phyloP scores from a whole-genome alignment of 64 coral and sea anemone genomes.

The Montipora efflorescens region DNA sequence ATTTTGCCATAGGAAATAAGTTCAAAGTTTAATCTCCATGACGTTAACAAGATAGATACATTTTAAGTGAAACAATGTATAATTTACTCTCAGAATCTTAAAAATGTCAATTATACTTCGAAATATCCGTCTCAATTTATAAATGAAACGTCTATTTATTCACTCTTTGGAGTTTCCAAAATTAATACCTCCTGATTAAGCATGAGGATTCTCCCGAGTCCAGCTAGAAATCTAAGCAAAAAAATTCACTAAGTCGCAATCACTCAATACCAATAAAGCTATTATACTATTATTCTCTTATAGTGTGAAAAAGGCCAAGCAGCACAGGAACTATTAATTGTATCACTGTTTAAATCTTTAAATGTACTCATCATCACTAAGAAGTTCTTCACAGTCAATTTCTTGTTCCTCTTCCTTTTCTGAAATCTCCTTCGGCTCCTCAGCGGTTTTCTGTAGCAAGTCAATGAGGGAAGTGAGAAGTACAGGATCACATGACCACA shows the following conservation, averaged over 20 bases:
- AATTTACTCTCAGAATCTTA: too few species aligned
- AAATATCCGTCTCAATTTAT: background rate
- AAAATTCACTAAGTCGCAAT: too few species aligned
- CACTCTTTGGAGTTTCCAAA: too few species aligned
- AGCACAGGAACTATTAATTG: background rate
- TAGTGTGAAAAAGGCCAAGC: background rate
- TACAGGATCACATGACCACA: slow-evolving; percentile 33
- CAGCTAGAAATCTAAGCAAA: too few species aligned
- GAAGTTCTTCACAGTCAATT: slow-evolving; percentile 33
- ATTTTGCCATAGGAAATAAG: background rate
- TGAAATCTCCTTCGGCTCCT: background rate
- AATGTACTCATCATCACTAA: slow-evolving; percentile 29
- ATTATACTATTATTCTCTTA: background rate
- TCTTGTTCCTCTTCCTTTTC: slow-evolving; percentile 41
- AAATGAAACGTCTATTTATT: background rate
- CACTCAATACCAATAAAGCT: too few species aligned
- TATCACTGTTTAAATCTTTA: background rate
- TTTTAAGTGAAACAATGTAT: too few species aligned
- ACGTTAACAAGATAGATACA: background rate
- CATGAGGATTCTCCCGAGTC: too few species aligned
- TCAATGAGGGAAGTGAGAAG: slow-evolving; percentile 58
- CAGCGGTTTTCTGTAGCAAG: background rate
- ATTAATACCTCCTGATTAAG: too few species aligned
- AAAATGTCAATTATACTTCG: too few species aligned
- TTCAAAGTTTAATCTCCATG: background rate